A percentile compares a stretch with the other conserved stretches of the same genome.
Conservation (phyloP, 1,140 invertebrate genomes). For the Ceratitis capitata region DNA sequence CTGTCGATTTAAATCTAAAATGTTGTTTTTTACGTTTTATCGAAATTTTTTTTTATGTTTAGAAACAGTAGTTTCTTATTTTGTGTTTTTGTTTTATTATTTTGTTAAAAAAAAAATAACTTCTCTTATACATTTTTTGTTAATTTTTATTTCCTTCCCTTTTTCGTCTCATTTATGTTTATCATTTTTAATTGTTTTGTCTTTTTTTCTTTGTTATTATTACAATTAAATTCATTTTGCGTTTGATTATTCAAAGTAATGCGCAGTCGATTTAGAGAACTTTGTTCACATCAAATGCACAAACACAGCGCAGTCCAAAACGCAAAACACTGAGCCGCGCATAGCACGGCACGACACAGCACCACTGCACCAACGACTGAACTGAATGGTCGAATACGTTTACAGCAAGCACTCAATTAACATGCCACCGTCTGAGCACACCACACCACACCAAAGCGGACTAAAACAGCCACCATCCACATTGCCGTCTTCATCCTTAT, state of each 20-base stretch:
- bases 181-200: no score
- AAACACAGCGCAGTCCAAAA: background rate
- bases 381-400: background rate
- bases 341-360: background rate
- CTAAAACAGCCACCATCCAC: background rate
- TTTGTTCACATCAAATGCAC: conserved; percentile 9
- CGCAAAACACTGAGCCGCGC: background rate
- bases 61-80: background rate
- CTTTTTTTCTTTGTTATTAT: background rate
- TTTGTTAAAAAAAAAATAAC: background rate
- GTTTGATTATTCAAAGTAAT: conserved; percentile 26
- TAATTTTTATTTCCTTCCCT: background rate
- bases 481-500: no score
- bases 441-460: background rate
- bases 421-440: background rate
- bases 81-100: no score
- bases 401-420: background rate
- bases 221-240: background rate
- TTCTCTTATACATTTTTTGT: background rate
- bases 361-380: conserved; percentile 19
- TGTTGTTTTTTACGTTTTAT: background rate
- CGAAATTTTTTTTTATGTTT: background rate
- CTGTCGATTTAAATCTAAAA: no score
- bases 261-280: conserved; percentile 26
- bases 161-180: background rate